Evolutionary conservation across 2,888 invertebrate genomes (phyloP), one percentile per base, ranked within the genome.

Genomic region (Sepiola atlantica): DNA sequence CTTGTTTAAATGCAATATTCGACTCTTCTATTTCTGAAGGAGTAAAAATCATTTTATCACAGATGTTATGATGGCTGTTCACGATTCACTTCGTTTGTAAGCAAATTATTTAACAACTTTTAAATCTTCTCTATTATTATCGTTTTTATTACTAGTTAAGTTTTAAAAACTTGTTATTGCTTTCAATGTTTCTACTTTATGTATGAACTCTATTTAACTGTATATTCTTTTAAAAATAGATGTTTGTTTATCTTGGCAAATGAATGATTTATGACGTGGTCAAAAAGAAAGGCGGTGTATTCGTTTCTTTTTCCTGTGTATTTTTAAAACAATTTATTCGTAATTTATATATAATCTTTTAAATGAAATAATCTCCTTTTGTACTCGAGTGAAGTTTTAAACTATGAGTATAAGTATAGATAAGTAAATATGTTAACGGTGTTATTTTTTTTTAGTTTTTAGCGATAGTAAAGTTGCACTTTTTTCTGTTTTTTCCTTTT

Each of bases 41-140:
- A 3, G 16, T 8, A 18, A 32, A 32, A 32, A 77, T 3, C 28
- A 54, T 92, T 24, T 45, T 21, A 21, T 92, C 92, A 55, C 54
- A 55, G 54, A 55, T 93, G 93, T 35, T 35, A 93, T 93, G 55
- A 96, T 96, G 96, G 96, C 96, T 94, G 96, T 96, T 90, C 96
- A 96, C 95, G 96, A 96, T 95, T 95, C 95, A 32, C 94, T 96
- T 61, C 95, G 95, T 94, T 95, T 96, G 96, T 96, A 96, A 96
- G 96, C 96, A 95, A 95, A 94, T 94, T 95, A 95, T 35, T 95
- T 92, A 55, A 14, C 18, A 94, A 28, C 18, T 35, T 45, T 92
- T n/a, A 35, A 55, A 32, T 24, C 28, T 45, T 92, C 18, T 24
- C 4, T 4, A 45, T 92, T 92, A 54, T 54, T 92, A 54, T 92